phyloP scores from a whole-genome alignment of 2,888 invertebrate genomes.

The Stenoptilia bipunctidactyla region DNA sequence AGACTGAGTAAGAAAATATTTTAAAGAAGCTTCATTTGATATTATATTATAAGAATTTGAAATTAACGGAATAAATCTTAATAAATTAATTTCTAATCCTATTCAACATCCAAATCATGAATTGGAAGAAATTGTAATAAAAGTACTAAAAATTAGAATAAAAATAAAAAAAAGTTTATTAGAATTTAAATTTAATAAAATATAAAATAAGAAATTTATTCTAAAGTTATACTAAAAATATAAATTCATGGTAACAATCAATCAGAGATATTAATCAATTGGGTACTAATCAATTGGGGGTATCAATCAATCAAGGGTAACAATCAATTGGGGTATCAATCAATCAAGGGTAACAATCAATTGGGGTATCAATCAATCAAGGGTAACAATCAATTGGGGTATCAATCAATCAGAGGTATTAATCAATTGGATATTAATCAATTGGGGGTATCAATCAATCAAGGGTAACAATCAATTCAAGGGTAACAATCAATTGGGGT shows the following conservation, averaged over 20 bases:
- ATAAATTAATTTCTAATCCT: conserved; percentile 74
- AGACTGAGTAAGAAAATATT: conserved; percentile 73
- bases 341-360: too few relatives aligned
- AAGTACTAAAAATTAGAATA: conserved; percentile 61
- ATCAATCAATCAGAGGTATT: too few relatives aligned
- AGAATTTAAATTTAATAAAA: conserved; percentile 52
- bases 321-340: too few relatives aligned
- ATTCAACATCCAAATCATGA: conserved; percentile 67
- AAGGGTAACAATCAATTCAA: too few relatives aligned
- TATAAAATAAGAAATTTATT: conserved; percentile 64
- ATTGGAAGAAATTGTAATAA: conserved; percentile 45
- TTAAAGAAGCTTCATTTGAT: conserved; percentile 67
- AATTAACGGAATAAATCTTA: conserved; percentile 73
- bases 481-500: too few relatives aligned
- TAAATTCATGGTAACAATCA: conserved; percentile 19
- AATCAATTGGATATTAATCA: too few relatives aligned
- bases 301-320: too few relatives aligned
- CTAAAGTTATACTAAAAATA: conserved; percentile 40
- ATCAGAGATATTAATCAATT: too few relatives aligned
- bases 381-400: too few relatives aligned
- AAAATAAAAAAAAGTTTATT: conserved; percentile 64
- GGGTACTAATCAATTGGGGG: too few relatives aligned
- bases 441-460: too few relatives aligned
- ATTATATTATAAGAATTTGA: conserved; percentile 55
- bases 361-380: too few relatives aligned